These are phyloP conservation scores for Drosophila gaucha DNA, from an alignment of 2,888 invertebrate genomes.

Conservation along the genomic window DNA sequence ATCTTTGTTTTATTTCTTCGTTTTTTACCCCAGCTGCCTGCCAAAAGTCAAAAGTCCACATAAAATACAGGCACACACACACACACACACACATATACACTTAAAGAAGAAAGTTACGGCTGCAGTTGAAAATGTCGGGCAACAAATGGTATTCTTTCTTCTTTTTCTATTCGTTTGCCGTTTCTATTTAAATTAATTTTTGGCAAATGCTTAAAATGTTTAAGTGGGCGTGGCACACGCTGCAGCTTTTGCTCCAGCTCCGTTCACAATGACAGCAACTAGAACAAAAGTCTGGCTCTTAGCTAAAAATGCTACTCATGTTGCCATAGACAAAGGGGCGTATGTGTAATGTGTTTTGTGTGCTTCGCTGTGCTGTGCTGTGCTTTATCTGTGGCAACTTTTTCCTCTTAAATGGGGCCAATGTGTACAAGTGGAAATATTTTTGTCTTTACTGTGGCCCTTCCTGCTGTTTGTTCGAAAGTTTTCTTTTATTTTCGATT, in stretches of 20 bases:
- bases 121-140: conserved; percentile 53
- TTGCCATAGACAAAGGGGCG: conserved; percentile 66
- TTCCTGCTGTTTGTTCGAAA: conserved; percentile 40
- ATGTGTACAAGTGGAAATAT: conserved; percentile 20
- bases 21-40: conserved; percentile 47
- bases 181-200: conserved; percentile 77
- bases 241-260: not conserved
- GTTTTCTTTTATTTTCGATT: conserved; percentile 16
- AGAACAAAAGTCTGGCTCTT: conserved; percentile 34
- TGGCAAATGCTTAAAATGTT: conserved; percentile 65
- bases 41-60: conserved; percentile 61
- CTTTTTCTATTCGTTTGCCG: conserved; percentile 7
- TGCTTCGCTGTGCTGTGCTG: conserved; percentile 16
- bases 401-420: conserved; percentile 26
- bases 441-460: conserved; percentile 14
- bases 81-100: not conserved
- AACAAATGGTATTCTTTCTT: conserved; percentile 50
- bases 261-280: conserved; percentile 20
- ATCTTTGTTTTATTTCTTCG: conserved; percentile 66
- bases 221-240: conserved; percentile 55
- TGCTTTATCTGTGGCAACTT: conserved; percentile 52
- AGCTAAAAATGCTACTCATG: conserved; percentile 46
- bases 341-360: conserved; percentile 70
- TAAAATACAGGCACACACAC: conserved; percentile 31
- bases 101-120: conserved; percentile 5